Evolutionary conservation across 2,113 vertebrate species (phyloP).

Genomic region (Megalops atlanticus): DNA sequence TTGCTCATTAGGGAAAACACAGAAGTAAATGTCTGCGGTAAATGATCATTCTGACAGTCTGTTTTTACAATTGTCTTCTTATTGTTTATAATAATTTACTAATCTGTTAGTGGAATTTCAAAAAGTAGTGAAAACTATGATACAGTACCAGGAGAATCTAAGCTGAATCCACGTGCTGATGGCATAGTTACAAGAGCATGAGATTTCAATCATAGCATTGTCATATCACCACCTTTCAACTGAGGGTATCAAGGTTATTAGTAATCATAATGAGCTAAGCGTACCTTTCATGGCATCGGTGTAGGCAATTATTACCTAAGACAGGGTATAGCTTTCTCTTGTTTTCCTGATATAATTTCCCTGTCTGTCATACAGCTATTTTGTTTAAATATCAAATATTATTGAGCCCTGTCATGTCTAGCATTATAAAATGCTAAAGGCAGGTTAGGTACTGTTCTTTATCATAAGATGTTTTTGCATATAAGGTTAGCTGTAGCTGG

Average conservation of each 20-base stretch:
- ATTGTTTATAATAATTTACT: not conserved
- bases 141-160: not conserved
- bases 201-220: not conserved
- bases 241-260: not conserved
- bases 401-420: too few species aligned
- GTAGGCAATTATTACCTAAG: not conserved
- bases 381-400: not conserved
- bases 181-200: not conserved
- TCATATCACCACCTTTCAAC: not conserved
- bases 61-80: not conserved
- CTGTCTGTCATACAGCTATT: not conserved
- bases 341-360: not conserved
- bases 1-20: conserved; percentile 1
- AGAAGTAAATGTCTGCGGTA: not conserved
- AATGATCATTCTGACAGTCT: not conserved
- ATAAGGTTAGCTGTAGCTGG: too few species aligned
- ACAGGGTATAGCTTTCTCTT: not conserved
- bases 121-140: not conserved
- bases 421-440: too few species aligned
- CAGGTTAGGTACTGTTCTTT: too few species aligned
- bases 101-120: not conserved
- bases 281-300: not conserved
- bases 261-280: not conserved
- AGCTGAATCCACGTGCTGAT: not conserved
- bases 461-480: too few species aligned